Evolutionary conservation across 2,888 invertebrate species (phyloP).

Genomic region (Apoda limacodes): DNA sequence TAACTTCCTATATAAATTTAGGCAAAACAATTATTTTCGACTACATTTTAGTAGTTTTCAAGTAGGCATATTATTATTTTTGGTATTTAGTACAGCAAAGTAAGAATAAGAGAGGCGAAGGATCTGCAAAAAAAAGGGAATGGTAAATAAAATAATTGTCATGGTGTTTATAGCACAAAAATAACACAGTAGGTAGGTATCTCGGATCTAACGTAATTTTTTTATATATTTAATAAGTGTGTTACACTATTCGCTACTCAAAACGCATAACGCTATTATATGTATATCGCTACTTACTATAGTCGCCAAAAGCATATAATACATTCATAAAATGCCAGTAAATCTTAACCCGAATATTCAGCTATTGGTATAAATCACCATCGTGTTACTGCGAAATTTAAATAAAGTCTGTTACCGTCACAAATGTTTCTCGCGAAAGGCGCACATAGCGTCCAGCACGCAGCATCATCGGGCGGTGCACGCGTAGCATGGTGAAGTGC

Average conservation of each 20-base stretch:
- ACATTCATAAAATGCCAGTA: too few relatives aligned
- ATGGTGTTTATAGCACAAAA: not conserved
- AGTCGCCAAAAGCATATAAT: too few relatives aligned
- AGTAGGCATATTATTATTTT: too few relatives aligned
- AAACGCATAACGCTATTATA: too few relatives aligned
- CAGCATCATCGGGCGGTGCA: constrained; percentile 46
- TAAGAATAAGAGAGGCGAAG: constrained; percentile 54
- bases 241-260: not conserved
- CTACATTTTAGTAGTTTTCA: too few relatives aligned
- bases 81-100: constrained; percentile 41
- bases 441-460: constrained; percentile 59
- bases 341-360: too few relatives aligned
- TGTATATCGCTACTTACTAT: too few relatives aligned
- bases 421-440: constrained; percentile 60
- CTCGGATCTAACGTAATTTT: not conserved
- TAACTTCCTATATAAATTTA: too few relatives aligned
- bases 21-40: too few relatives aligned
- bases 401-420: constrained; percentile 34
- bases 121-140: constrained; percentile 33
- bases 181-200: not conserved
- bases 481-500: constrained; percentile 57
- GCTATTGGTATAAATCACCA: not conserved
- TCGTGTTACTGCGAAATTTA: too few relatives aligned
- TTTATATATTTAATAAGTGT: not conserved
- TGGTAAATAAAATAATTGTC: not conserved